These are phyloP conservation scores for Spea hammondii DNA, from an alignment of 2,797 vertebrate species.

Conservation along the genomic window DNA sequence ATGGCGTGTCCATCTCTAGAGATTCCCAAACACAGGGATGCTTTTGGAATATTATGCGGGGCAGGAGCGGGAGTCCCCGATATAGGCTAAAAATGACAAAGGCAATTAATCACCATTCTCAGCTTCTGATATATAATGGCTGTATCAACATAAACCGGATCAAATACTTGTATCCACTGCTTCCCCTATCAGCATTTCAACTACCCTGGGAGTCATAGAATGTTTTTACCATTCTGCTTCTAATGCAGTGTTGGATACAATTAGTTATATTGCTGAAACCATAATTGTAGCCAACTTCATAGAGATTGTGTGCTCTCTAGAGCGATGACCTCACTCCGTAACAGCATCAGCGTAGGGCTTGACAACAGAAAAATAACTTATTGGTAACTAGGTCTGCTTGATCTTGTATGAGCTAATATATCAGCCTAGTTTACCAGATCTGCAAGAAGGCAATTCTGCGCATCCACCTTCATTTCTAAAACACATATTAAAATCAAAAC, in stretches of 20 bases:
- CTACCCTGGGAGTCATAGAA: conserved; percentile 3
- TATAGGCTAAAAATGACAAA: not conserved
- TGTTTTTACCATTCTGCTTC: not conserved
- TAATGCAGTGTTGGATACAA: conserved; percentile 5
- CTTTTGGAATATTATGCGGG: not conserved
- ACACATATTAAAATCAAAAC: no score
- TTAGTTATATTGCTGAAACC: conserved; percentile 10
- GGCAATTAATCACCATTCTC: not conserved
- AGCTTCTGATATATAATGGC: conserved; percentile 2
- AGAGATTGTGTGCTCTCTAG: not conserved
- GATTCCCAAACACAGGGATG: not conserved
- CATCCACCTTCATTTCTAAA: not conserved
- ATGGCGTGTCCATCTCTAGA: no score
- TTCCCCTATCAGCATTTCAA: not conserved
- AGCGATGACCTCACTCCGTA: not conserved
- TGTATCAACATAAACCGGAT: conserved; percentile 1
- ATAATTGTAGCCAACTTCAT: not conserved
- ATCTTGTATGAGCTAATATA: not conserved
- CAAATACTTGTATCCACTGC: not conserved
- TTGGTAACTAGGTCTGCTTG: not conserved
- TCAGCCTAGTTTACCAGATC: not conserved
- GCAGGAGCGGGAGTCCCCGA: not conserved
- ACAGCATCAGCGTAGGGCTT: not conserved
- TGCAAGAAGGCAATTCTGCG: not conserved
- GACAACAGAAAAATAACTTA: not conserved